phyloP scores from a whole-genome alignment of 2,797 vertebrate genomes.

The Brotula barbata region DNA sequence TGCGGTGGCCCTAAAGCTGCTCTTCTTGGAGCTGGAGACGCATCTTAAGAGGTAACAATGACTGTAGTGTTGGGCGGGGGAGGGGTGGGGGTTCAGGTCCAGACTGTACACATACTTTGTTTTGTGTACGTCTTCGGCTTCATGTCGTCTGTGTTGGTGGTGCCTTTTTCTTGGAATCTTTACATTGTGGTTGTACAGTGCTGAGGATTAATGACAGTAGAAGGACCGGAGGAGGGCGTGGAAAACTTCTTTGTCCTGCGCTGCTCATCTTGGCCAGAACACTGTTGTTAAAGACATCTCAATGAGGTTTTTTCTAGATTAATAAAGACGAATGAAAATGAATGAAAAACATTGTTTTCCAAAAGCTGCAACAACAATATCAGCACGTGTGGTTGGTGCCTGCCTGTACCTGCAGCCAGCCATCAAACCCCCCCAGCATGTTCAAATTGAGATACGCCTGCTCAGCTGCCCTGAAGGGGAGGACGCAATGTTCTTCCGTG shows the following conservation, averaged over 20 bases:
- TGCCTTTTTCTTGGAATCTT: no score
- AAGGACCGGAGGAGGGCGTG: no score
- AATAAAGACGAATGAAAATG: no score
- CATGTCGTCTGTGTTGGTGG: background rate
- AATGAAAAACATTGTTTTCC: background rate
- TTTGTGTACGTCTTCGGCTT: conserved; percentile 18
- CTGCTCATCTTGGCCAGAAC: no score
- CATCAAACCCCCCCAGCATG: conserved; percentile 1
- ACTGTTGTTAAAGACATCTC: no score
- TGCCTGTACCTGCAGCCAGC: background rate
- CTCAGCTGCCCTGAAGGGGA: conserved; percentile 19
- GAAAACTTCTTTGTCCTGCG: no score
- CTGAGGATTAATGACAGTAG: background rate
- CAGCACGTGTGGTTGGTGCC: background rate
- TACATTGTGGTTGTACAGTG: no score
- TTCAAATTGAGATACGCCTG: background rate
- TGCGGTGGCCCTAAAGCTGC: conserved; percentile 68
- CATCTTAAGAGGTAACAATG: conserved; percentile 76
- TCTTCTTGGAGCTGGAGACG: conserved; percentile 79
- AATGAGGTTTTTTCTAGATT: no score
- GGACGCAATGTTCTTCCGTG: conserved; percentile 44
- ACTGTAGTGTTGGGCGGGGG: conserved; percentile 30
- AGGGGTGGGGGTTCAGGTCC: background rate
- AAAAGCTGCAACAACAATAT: background rate
- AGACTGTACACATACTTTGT: background rate